Percentiles rank a stretch among this genome's conserved stretches.
Evolutionary conservation across 2,888 invertebrate species (phyloP).

Genomic region (Ganaspis brasiliensis): DNA sequence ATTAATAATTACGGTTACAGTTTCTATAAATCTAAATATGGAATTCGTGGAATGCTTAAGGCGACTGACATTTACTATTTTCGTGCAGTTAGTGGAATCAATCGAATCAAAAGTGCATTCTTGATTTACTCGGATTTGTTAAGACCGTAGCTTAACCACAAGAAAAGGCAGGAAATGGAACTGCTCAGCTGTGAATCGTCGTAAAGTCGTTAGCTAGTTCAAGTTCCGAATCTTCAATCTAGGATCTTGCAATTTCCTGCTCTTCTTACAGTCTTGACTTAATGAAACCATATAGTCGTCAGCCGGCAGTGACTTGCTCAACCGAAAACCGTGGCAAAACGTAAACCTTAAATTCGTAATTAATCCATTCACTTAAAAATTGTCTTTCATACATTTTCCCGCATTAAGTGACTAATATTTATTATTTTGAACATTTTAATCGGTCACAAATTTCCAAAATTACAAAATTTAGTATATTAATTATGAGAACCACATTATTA

Average conservation of each 20-base stretch:
- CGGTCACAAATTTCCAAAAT: too few species aligned
- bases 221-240: constrained; percentile 55
- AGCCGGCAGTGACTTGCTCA: neutral
- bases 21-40: too few species aligned
- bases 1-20: too few species aligned
- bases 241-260: constrained; percentile 56
- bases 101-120: neutral
- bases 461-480: too few species aligned
- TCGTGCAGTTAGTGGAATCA: neutral
- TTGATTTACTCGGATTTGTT: constrained; percentile 7
- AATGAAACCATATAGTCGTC: constrained; percentile 57
- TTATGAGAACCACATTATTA: too few species aligned
- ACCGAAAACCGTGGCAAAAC: neutral
- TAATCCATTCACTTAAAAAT: too few species aligned
- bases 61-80: neutral
- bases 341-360: neutral
- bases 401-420: too few species aligned
- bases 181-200: constrained; percentile 24
- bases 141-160: constrained; percentile 16
- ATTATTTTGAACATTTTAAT: too few species aligned
- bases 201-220: constrained; percentile 28
- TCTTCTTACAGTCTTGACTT: constrained; percentile 51
- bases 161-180: constrained; percentile 30
- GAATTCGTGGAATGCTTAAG: too few species aligned
- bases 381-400: too few species aligned